These are phyloP conservation scores for Gobiocypris rarus DNA, from an alignment of 2,113 vertebrate species.

Conservation along the genomic window DNA sequence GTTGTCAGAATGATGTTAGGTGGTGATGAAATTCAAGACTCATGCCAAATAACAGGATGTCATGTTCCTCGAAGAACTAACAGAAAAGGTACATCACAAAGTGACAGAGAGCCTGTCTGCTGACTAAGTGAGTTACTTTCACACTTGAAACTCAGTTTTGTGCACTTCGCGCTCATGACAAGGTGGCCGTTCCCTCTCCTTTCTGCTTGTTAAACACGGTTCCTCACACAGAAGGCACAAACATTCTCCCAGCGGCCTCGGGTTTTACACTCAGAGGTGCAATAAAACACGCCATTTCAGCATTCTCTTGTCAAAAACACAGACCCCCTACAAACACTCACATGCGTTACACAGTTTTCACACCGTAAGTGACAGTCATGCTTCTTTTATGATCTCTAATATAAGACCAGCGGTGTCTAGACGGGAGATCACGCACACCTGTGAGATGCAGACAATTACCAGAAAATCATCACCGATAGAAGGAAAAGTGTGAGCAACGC, in stretches of 20 bases:
- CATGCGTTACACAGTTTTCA: conserved; percentile 37
- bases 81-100: conserved; percentile 9
- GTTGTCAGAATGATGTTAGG: background rate
- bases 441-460: conserved; percentile 34
- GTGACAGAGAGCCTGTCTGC: conserved; percentile 4
- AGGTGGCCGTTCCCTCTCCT: conserved; percentile 27
- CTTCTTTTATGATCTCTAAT: conserved; percentile 48
- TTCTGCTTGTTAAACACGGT: conserved; percentile 2
- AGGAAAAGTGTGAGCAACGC: conserved; percentile 25
- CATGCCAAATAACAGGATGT: conserved; percentile 23
- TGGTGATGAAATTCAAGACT: background rate
- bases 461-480: background rate
- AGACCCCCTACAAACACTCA: conserved; percentile 15
- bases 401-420: conserved; percentile 46
- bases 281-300: conserved; percentile 49
- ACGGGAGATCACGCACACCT: conserved; percentile 28
- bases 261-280: conserved; percentile 44
- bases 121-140: conserved; percentile 1
- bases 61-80: conserved; percentile 15
- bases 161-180: background rate
- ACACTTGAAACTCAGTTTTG: background rate
- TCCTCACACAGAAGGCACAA: conserved; percentile 5
- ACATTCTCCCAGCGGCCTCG: conserved; percentile 41
- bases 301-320: conserved; percentile 32
- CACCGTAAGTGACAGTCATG: conserved; percentile 25